Conservation (phyloP, 2,797 vertebrate species). For the Chiloscyllium punctatum region DNA sequence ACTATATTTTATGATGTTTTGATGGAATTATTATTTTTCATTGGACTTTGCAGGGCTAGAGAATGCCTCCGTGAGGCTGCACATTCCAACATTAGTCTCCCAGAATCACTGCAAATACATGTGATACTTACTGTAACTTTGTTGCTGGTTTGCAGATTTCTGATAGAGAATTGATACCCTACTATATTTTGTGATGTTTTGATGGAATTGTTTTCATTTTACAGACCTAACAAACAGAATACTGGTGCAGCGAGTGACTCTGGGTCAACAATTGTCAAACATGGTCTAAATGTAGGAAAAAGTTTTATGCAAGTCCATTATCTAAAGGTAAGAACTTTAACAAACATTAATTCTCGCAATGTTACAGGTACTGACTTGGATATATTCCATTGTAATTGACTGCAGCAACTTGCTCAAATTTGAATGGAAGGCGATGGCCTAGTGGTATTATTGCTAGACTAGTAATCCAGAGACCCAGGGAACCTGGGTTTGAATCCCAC, state of each 20-base stretch:
- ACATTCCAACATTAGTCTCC: not conserved
- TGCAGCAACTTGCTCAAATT: not conserved
- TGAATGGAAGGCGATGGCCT: too few relatives aligned
- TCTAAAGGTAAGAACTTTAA: slow-evolving; percentile 73
- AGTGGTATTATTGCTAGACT: too few relatives aligned
- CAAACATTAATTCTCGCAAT: not conserved
- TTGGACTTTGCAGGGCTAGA: not conserved
- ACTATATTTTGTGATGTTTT: slow-evolving; percentile 42
- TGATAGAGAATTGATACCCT: slow-evolving; percentile 18
- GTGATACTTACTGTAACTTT: not conserved
- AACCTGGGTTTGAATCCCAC: too few relatives aligned
- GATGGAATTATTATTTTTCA: not conserved
- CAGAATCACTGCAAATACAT: not conserved
- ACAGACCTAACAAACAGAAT: slow-evolving; percentile 80
- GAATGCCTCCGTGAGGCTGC: not conserved
- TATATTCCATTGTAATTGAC: not conserved
- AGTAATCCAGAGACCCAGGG: too few relatives aligned
- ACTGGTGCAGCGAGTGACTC: slow-evolving; percentile 77
- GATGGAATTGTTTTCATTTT: not conserved
- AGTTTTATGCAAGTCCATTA: slow-evolving; percentile 94
- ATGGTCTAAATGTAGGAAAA: slow-evolving; percentile 89
- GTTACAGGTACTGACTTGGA: not conserved
- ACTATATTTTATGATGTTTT: slow-evolving; percentile 42
- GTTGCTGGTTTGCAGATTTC: not conserved
- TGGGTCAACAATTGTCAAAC: slow-evolving; percentile 79